These are phyloP conservation scores for Neomonachus schauinslandi DNA, from an alignment of 2,113 vertebrate species.

Conservation along the genomic window DNA sequence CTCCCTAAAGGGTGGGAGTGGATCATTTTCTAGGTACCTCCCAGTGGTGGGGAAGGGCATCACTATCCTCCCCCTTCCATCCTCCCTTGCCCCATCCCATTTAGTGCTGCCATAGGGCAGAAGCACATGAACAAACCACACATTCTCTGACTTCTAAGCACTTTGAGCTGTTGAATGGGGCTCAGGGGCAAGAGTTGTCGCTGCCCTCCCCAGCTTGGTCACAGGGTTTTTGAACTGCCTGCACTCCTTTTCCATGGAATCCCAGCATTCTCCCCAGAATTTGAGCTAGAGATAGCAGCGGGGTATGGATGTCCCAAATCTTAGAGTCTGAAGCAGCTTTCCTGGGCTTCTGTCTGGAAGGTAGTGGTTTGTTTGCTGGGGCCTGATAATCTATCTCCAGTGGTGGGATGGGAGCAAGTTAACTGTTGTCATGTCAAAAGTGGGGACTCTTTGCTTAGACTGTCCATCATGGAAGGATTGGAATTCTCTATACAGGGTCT, in stretches of 20 bases:
- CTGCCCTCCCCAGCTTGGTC: slow-evolving; percentile 59
- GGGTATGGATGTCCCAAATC: slow-evolving; percentile 47
- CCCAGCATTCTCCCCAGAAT: slow-evolving; percentile 22
- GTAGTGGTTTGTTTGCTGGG: slow-evolving; percentile 35
- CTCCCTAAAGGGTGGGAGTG: slow-evolving; percentile 42
- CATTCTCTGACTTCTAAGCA: slow-evolving; percentile 72
- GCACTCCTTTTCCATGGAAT: slow-evolving; percentile 36
- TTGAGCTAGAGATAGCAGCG: slow-evolving; percentile 37
- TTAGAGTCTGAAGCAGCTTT: slow-evolving; percentile 27
- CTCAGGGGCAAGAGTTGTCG: slow-evolving; percentile 23
- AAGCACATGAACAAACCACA: slow-evolving; percentile 60
- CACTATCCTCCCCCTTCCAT: slow-evolving; percentile 50
- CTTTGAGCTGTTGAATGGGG: slow-evolving; percentile 66
- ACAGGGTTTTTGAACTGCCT: slow-evolving; percentile 73
- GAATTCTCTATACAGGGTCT: slow-evolving; percentile 11
- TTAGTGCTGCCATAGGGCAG: slow-evolving; percentile 58
- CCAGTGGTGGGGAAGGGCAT: slow-evolving; percentile 40
- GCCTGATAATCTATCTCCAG: not conserved
- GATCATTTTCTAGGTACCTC: slow-evolving; percentile 54
- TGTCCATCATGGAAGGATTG: not conserved
- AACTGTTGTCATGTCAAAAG: slow-evolving; percentile 48
- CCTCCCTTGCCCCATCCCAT: not conserved
- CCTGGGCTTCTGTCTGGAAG: slow-evolving; percentile 20
- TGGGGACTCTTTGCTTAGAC: slow-evolving; percentile 23
- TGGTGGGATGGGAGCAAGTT: slow-evolving; percentile 54